Base-by-base conservation (phyloP, 2,797 vertebrate species). In the Xerus rutilus region DNA sequence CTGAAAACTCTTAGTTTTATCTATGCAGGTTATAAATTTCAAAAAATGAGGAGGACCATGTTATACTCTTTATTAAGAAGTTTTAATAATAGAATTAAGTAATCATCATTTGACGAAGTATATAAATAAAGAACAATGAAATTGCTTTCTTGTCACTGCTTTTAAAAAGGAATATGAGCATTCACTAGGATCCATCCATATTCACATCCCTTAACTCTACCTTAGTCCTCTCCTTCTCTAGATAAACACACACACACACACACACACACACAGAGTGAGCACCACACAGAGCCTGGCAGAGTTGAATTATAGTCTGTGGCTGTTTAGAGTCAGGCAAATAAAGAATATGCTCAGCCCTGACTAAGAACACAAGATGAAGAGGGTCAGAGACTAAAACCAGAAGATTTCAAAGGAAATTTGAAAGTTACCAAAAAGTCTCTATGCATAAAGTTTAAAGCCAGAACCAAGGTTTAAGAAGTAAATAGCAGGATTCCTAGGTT, bases 1-100 rank as follows among this genome's bases (percentile, higher is more conserved):
- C 69, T 82, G 43, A 84, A 92, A 92, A 89, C n/a, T 72, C 39
- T 94, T 59, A 82, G 10, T 72, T 88, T 89, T 89, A 88, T 70
- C 54, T 35, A 45, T 9, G 54, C 1, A 77, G 35, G 17, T 43
- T 62, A 25, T 45, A 45, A 45, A 47, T 72, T 52, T 25, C 20
- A 45, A 94, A 62, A 91, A 25, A 17, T 86, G 8, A 91, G 52
- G 14, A 79, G 45, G 52, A 74, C 7, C 2, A 14, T 70, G 17
- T 86, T 72, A 32, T 49, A 64, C 32, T 88, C 35, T 39, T 78
- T 82, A 2, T 74, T 47, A 79, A 43, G 82, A 25, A 49, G 39
- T 28, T 86, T 85, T 39, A 85, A 78, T 30, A 62, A 96, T 57
- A 25, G n/a, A 72, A 77, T 91, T 72, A 69, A 91, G 57, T 45